Evolutionary conservation across 1,140 invertebrate species (phyloP).

Genomic region (Cydia fagiglandana): DNA sequence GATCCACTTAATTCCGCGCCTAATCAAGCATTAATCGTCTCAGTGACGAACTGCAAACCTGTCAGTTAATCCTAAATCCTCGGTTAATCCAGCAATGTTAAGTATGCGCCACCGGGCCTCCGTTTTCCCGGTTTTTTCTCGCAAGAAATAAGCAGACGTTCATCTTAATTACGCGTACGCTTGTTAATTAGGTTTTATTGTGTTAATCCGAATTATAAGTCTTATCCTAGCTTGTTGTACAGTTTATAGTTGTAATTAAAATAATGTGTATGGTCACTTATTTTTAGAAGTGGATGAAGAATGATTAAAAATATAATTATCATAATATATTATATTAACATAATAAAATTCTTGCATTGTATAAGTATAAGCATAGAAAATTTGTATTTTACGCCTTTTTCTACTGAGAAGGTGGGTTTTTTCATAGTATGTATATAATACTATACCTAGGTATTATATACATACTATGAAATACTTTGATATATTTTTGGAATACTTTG

Average conservation of each 20-base stretch:
- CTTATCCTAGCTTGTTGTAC: background rate
- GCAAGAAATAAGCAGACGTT: slow-evolving; percentile 15
- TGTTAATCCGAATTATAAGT: slow-evolving; percentile 15
- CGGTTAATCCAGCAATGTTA: background rate
- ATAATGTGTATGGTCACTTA: too few species aligned
- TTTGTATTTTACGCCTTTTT: too few species aligned
- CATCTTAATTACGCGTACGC: slow-evolving; percentile 2
- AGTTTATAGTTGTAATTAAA: background rate
- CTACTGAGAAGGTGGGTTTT: too few species aligned
- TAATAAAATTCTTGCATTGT: too few species aligned
- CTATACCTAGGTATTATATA: too few species aligned
- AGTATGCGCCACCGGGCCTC: background rate
- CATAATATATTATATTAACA: too few species aligned
- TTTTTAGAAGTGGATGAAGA: too few species aligned
- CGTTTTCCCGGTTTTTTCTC: slow-evolving; percentile 18
- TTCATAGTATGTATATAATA: too few species aligned
- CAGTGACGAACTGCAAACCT: background rate
- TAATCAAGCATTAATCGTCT: background rate
- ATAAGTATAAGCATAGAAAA: too few species aligned
- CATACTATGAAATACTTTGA: too few species aligned
- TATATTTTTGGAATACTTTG: too few species aligned
- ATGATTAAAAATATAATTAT: too few species aligned
- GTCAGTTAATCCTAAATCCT: background rate
- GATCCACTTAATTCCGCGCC: background rate
- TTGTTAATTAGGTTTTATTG: slow-evolving; percentile 11